These are phyloP conservation scores for Furnarius figulus DNA, from an alignment of 2,113 vertebrate species.

Conservation along the genomic window DNA sequence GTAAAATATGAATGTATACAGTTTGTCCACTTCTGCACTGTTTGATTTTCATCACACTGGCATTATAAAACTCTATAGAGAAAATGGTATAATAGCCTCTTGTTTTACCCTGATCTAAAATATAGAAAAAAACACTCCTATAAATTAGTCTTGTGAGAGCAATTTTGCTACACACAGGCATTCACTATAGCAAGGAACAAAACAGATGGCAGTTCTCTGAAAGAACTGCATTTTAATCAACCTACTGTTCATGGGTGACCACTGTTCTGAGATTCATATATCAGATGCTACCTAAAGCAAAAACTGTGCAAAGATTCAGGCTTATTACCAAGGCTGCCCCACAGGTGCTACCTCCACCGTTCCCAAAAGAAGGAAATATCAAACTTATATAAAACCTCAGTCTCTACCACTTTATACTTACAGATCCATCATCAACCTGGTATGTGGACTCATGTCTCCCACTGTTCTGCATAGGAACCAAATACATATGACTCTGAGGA, in stretches of 20 bases:
- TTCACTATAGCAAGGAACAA: background rate
- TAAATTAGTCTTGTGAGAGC: background rate
- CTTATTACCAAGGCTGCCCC: background rate
- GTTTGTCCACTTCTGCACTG: background rate
- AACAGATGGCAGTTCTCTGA: background rate
- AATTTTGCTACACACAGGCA: background rate
- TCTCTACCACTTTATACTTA: background rate
- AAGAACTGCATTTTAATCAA: background rate
- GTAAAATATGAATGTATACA: background rate
- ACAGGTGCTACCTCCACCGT: background rate
- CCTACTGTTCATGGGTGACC: background rate
- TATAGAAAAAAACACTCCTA: background rate
- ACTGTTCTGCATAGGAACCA: background rate
- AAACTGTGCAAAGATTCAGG: background rate
- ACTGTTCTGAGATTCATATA: background rate
- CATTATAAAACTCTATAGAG: background rate
- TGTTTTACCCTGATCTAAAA: background rate
- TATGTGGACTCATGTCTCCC: background rate
- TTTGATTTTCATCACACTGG: constrained; percentile 5
- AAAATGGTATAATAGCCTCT: background rate
- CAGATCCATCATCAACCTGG: background rate
- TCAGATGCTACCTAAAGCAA: background rate
- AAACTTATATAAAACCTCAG: background rate
- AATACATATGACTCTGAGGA: background rate
- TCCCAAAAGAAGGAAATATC: background rate